Percentiles rank a stretch among this genome's conserved stretches.
Conservation (phyloP, 1,140 invertebrate species). For the Anadara kagoshimensis region DNA sequence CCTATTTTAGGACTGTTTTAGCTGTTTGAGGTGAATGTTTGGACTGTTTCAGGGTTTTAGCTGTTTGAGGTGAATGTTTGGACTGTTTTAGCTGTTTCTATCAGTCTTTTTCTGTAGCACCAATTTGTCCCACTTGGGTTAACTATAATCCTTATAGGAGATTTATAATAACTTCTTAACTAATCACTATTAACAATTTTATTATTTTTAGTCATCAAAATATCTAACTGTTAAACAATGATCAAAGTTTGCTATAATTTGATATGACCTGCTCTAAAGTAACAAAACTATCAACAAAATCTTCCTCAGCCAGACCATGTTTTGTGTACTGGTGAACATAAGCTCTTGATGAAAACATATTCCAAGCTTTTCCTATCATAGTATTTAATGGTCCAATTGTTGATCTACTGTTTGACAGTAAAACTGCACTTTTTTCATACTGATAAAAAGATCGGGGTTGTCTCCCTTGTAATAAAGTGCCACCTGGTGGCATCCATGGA, state of each 20-base stretch:
- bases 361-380: conserved; percentile 71
- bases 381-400: conserved; percentile 57
- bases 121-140: too few species aligned
- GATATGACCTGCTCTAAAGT: conserved; percentile 70
- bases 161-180: too few species aligned
- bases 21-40: too few species aligned
- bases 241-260: conserved; percentile 68
- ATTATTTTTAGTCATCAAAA: too few species aligned
- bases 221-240: too few species aligned
- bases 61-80: too few species aligned
- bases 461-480: conserved; percentile 44
- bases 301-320: conserved; percentile 69
- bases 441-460: conserved; percentile 63
- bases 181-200: too few species aligned
- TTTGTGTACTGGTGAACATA: conserved; percentile 73
- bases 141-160: too few species aligned
- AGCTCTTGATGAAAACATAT: conserved; percentile 72
- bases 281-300: conserved; percentile 73
- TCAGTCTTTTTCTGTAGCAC: too few species aligned
- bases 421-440: conserved; percentile 69
- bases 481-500: conserved; percentile 60
- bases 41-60: too few species aligned
- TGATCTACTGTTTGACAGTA: conserved; percentile 69
- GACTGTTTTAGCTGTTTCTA: too few species aligned
- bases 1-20: too few species aligned